Conservation (phyloP, 1,140 invertebrate genomes). For the Plodia interpunctella region DNA sequence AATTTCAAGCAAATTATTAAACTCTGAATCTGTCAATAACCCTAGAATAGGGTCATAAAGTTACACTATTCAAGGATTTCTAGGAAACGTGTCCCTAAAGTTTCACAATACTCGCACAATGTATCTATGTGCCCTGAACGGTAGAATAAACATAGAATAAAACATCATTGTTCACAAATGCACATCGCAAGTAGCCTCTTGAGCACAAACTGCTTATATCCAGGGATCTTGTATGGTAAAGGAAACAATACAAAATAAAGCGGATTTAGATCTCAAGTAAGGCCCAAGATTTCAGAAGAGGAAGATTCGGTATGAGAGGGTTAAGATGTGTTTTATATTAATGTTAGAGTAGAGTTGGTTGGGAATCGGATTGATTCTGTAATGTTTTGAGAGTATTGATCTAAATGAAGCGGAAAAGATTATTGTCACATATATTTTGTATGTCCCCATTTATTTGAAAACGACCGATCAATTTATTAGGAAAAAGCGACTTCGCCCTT, state of each 20-base stretch:
- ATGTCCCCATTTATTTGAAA: too few relatives aligned
- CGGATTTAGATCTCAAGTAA: neutral
- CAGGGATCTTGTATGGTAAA: neutral
- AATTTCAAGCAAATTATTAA: too few relatives aligned
- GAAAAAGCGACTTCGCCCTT: too few relatives aligned
- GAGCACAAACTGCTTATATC: slow-evolving; percentile 5
- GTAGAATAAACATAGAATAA: neutral
- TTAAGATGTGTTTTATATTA: neutral
- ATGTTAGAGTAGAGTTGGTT: neutral
- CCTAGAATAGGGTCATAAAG: too few relatives aligned
- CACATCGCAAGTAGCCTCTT: neutral
- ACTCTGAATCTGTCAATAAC: too few relatives aligned
- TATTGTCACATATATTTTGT: too few relatives aligned
- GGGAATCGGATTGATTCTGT: too few relatives aligned
- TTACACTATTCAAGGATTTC: neutral
- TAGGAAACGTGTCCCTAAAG: neutral
- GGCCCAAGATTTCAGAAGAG: neutral
- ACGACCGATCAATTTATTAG: too few relatives aligned
- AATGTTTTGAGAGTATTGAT: too few relatives aligned
- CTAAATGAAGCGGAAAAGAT: too few relatives aligned
- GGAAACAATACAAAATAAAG: slow-evolving; percentile 4
- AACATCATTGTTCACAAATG: slow-evolving; percentile 4
- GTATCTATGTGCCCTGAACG: neutral
- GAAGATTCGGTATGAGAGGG: neutral
- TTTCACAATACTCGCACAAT: neutral